Evolutionary conservation across 2,888 invertebrate species (phyloP), one percentile per base, ranked within the genome.

Genomic region (Andricus curvator): DNA sequence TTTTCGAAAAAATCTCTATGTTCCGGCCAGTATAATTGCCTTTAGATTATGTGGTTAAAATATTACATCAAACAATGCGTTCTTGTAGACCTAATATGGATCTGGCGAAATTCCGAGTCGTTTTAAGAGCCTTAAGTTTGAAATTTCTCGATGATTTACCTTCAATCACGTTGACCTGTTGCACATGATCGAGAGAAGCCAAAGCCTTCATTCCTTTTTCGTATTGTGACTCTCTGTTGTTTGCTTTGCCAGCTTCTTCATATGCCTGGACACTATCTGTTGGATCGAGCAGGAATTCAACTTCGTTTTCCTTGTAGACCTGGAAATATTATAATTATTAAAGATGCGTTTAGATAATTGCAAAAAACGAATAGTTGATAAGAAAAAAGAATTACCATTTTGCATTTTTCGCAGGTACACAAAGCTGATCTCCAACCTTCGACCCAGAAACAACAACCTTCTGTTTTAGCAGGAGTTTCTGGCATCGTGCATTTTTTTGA

Each of bases 201-300:
- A 98, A 93, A 0, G 97, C 97, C 86, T 96, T 95, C 90, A 97
- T 94, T 15, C 97, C 97, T 88, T 96, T 95, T 88, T 97, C 97
- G 89, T 97, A 96, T 83, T 95, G 95, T 11, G 95, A 94, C 85
- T 94, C 94, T 13, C 93, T 93, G 6, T 91, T 90, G 78, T 94
- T 94, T 80, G 95, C 94, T 92, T 95, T 96, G 20, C 96, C 96
- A 86, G 96, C 94, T 86, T 95, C 96, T 93, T 97, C 96, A 93
- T 98, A 98, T 0, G 95, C 95, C 83, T 95, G 95, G 0, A 98
- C 96, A 1, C 98, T 97, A 90, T 99, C 99, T 85, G 96, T 95
- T 0, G 94, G 93, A 92, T 98, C 98, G 48, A 95, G 93, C 74
- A 99, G 93, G 91, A 96, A 99, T 79, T 94, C 91, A 4, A 98